A percentile compares a stretch with the other conserved stretches of the same genome.
Evolutionary conservation across 2,797 vertebrate species (phyloP).

Genomic region (Neomorphus geoffroyi): DNA sequence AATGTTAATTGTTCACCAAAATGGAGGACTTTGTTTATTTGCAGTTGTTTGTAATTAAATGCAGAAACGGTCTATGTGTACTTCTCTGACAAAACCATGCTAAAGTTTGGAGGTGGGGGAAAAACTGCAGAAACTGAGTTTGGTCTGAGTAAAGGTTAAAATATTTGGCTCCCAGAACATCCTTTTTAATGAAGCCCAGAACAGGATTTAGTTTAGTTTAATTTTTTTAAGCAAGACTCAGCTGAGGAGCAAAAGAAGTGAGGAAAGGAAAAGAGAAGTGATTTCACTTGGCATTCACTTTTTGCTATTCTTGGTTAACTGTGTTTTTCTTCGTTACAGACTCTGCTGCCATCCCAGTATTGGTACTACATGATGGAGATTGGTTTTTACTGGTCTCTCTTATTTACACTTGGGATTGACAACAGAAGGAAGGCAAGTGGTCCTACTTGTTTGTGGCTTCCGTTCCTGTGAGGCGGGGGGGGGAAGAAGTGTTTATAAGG

Average conservation of each 20-base stretch:
- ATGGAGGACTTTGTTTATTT: neutral
- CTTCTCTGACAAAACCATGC: neutral
- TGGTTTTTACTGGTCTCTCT: conserved; percentile 91
- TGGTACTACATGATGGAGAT: conserved; percentile 95
- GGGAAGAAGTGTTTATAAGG: rapidly evolving
- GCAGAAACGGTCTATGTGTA: neutral
- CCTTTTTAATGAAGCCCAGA: conserved; percentile 54
- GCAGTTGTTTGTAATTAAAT: conserved; percentile 48
- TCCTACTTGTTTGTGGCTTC: neutral
- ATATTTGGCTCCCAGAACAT: conserved; percentile 45
- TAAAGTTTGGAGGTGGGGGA: conserved; percentile 6
- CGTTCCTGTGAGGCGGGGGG: rapidly evolving
- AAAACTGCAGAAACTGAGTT: neutral
- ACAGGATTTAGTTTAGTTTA: conserved; percentile 1
- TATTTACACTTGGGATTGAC: conserved; percentile 89
- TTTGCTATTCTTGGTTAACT: neutral
- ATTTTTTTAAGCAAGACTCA: conserved; percentile 35
- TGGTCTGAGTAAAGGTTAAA: conserved; percentile 52
- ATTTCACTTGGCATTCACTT: neutral
- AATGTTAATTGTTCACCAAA: neutral
- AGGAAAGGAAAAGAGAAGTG: neutral
- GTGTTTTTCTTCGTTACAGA: conserved; percentile 70
- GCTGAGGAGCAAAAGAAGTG: neutral
- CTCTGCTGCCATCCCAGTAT: conserved; percentile 90
- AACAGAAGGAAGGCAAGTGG: conserved; percentile 89